Base-by-base conservation (phyloP, 2,113 vertebrate genomes). In the Cervus canadensis region DNA sequence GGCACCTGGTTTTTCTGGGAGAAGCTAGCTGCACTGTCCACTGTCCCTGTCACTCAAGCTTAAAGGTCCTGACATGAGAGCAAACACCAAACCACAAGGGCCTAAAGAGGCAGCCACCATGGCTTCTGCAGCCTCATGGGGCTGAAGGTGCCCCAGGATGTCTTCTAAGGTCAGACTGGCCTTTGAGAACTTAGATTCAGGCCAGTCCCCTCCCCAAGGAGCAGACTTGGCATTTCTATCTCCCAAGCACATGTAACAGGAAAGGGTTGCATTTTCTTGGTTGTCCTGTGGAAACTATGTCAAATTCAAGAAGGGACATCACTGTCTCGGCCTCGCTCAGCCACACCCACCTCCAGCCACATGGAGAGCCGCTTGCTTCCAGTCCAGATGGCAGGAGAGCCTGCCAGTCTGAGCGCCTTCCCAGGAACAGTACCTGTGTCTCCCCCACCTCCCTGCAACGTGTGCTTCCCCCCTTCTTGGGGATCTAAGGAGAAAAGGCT, bases 1-100 rank as follows among this genome's bases (percentile, higher is more conserved):
- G 16, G 87, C 43, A 97, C 94, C 74, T 1, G 89, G 67, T 92
- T 62, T 95, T 95, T 94, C 67, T 13, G 15, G 71, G 43, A 54
- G 60, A 95, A 28, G 93, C 91, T 5, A 28, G 98, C 94, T 96
- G 91, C 81, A 71, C 81, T 87, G 86, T 64, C 94, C 94, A 71
- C 92, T 89, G 91, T 59, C 95, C 81, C 36, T 91, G 43, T 17
- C 6, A 7, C 45, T 97, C 96, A 89, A 97, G 81, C 87, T 98
- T 96, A 95, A 92, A 97, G 89, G 92, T 62, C 86, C 57, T 54
- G 84, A 95, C 56, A 43, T 82, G 85, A 96, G 76, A 96, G 45
- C 74, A 90, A 84, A 89, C 17, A 19, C n/a, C 74, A 74, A 97
- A 95, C 36, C 97, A 78, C 94, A 98, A 95, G 91, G 96, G 48